Percentiles rank a stretch among this genome's conserved stretches.
These are phyloP conservation scores for Drosophila repleta DNA, from an alignment of 1,140 invertebrate genomes.

Conservation along the genomic window DNA sequence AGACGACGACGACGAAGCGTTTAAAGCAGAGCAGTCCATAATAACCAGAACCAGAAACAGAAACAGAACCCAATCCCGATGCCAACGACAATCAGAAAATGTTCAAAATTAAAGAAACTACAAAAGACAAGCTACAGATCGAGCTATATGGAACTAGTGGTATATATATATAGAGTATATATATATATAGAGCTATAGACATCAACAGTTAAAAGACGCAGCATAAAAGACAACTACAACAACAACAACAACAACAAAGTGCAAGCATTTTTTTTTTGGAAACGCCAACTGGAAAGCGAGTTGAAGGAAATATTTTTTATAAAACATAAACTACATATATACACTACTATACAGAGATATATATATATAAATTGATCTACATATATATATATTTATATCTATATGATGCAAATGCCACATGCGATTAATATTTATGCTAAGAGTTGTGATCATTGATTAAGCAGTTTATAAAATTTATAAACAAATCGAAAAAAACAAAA, in stretches of 20 bases:
- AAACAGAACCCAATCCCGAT: not conserved
- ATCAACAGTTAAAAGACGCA: slow-evolving; percentile 11
- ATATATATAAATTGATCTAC: slow-evolving; percentile 51
- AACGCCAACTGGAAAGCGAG: not conserved
- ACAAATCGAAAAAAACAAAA: slow-evolving; percentile 48
- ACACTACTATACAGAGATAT: slow-evolving; percentile 52
- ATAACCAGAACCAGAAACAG: no score
- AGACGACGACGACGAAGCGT: not conserved
- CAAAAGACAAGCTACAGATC: slow-evolving; percentile 23
- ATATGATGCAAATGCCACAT: slow-evolving; percentile 63
- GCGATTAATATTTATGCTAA: slow-evolving; percentile 82
- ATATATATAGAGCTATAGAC: not conserved
- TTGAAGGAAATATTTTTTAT: slow-evolving; percentile 41
- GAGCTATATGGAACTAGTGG: not conserved
- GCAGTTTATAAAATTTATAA: slow-evolving; percentile 68
- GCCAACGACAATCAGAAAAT: slow-evolving; percentile 16
- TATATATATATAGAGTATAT: not conserved
- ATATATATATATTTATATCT: slow-evolving; percentile 50
- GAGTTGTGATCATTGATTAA: slow-evolving; percentile 84
- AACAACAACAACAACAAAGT: slow-evolving; percentile 27
- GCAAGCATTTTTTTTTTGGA: slow-evolving; percentile 30
- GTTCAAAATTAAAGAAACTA: slow-evolving; percentile 1
- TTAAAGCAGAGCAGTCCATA: slow-evolving; percentile 20
- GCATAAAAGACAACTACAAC: slow-evolving; percentile 31
- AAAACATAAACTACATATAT: slow-evolving; percentile 42